Conservation (phyloP, 2,797 vertebrate genomes). For the Pipistrellus kuhlii region DNA sequence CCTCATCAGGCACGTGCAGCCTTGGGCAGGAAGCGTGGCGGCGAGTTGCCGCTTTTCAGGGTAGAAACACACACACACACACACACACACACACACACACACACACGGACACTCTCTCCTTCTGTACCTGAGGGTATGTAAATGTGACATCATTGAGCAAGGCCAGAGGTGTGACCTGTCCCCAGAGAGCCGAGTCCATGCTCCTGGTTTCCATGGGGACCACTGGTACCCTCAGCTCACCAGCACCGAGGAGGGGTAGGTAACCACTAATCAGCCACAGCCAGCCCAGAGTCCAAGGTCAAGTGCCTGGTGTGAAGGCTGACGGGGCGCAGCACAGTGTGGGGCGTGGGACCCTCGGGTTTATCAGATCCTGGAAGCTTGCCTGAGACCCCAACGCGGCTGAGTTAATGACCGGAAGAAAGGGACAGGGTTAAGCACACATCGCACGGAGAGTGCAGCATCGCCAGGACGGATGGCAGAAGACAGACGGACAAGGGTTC, state of each 20-base stretch:
- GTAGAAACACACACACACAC: neutral
- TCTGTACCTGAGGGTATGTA: neutral
- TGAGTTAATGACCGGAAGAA: neutral
- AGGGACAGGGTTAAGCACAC: neutral
- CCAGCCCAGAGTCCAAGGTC: neutral
- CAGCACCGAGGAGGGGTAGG: neutral
- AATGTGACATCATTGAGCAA: neutral
- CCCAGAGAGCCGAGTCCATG: neutral
- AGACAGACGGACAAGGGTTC: neutral
- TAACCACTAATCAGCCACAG: neutral
- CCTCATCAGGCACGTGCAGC: neutral
- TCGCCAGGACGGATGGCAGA: neutral
- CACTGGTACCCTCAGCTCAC: neutral
- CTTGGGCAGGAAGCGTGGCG: neutral
- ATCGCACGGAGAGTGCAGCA: neutral
- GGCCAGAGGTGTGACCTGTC: neutral
- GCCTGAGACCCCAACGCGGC: neutral
- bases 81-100: neutral
- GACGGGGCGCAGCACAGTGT: fast-evolving
- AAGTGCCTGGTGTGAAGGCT: neutral
- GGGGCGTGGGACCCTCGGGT: neutral
- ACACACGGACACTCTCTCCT: neutral
- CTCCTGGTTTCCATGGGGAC: neutral
- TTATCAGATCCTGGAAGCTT: neutral
- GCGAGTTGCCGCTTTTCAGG: neutral